These are phyloP conservation scores for Cydia fagiglandana DNA, from an alignment of 1,140 invertebrate species.

Conservation along the genomic window DNA sequence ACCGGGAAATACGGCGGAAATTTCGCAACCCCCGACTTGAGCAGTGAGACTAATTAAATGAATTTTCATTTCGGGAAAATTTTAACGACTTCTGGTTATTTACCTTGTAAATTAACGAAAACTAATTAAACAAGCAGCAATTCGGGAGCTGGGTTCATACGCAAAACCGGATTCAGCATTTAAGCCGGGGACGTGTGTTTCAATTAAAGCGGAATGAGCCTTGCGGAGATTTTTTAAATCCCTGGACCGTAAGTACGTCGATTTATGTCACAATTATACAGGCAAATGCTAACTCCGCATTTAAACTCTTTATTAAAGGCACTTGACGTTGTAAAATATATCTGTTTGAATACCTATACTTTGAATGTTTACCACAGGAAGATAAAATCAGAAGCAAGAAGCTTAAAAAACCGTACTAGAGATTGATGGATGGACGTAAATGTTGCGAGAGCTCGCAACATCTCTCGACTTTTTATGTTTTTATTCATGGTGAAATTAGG, in stretches of 20 bases:
- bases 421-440: too few relatives aligned
- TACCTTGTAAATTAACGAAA: constrained; percentile 31
- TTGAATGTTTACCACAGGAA: too few relatives aligned
- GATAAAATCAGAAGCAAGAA: too few relatives aligned
- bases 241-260: neutral
- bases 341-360: too few relatives aligned
- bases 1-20: constrained; percentile 1
- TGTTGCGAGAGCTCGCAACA: too few relatives aligned
- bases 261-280: constrained; percentile 36
- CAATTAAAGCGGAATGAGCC: constrained; percentile 43
- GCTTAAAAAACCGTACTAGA: too few relatives aligned
- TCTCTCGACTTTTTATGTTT: too few relatives aligned
- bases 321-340: too few relatives aligned
- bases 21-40: constrained; percentile 5
- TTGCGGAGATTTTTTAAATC: constrained; percentile 33
- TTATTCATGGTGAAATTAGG: too few relatives aligned
- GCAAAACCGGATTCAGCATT: constrained; percentile 38
- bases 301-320: neutral
- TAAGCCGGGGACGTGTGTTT: constrained; percentile 41
- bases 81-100: constrained; percentile 30
- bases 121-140: constrained; percentile 28
- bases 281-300: neutral
- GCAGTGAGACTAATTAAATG: constrained; percentile 23
- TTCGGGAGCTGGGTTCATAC: constrained; percentile 28
- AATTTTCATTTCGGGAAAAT: constrained; percentile 18